Conservation (phyloP, 2,113 vertebrate genomes). For the Rhombomys opimus region DNA sequence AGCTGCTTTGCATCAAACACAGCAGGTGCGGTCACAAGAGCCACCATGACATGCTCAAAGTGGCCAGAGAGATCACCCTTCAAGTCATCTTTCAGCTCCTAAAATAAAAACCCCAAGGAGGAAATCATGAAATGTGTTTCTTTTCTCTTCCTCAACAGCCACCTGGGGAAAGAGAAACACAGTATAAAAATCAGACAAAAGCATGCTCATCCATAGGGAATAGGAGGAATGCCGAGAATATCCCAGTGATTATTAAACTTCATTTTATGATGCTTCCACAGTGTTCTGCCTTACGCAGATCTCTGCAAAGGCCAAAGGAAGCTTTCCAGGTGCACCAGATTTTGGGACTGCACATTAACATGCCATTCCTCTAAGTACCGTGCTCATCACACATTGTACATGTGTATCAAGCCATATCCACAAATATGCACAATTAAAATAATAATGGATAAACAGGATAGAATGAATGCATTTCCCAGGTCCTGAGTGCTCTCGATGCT, state of each 20-base stretch:
- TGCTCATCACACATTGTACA: no score
- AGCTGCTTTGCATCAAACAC: constrained; percentile 90
- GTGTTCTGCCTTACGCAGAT: neutral
- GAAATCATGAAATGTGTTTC: neutral
- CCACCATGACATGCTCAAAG: constrained; percentile 89
- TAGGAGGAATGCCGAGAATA: neutral
- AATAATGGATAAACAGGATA: neutral
- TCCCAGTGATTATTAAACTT: neutral
- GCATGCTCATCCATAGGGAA: neutral
- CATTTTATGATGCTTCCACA: neutral
- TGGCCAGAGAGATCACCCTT: constrained; percentile 92
- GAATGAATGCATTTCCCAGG: neutral
- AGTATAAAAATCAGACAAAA: neutral
- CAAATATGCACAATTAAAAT: neutral
- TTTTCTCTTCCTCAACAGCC: constrained; percentile 32
- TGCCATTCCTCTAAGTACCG: neutral
- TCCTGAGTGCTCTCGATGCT: neutral
- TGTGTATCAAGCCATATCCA: neutral
- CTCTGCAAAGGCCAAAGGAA: neutral
- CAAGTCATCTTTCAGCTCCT: constrained; percentile 90
- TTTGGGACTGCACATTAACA: neutral
- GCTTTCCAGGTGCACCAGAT: neutral
- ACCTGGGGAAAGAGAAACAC: neutral
- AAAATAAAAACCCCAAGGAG: neutral
- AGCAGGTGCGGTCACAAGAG: constrained; percentile 87